Evolutionary conservation across 2,797 vertebrate genomes (phyloP).

Genomic region (Anabas testudineus): DNA sequence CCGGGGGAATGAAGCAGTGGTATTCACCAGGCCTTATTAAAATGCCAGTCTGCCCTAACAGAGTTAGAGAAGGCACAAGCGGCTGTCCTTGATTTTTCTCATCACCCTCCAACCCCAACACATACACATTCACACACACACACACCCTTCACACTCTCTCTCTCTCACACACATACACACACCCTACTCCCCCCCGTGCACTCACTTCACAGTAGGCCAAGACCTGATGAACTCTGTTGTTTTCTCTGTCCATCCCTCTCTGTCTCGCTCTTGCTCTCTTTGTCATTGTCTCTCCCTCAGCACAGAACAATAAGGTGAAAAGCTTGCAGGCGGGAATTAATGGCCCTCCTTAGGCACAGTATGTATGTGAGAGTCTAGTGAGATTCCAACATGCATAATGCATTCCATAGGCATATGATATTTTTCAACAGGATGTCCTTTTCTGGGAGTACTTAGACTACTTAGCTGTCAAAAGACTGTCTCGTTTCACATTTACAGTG

Average conservation of each 20-base stretch:
- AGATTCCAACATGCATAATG: constrained; percentile 24
- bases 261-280: constrained; percentile 34
- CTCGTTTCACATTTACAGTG: background rate
- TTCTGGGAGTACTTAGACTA: background rate
- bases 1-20: constrained; percentile 80
- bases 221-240: constrained; percentile 64
- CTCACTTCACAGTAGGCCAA: constrained; percentile 45
- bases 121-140: constrained; percentile 37
- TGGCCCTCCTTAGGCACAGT: constrained; percentile 20
- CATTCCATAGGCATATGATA: constrained; percentile 23
- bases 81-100: constrained; percentile 76
- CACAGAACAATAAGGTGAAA: constrained; percentile 46
- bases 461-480: background rate
- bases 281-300: constrained; percentile 51
- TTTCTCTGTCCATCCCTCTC: constrained; percentile 44
- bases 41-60: constrained; percentile 83
- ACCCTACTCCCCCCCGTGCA: constrained; percentile 19
- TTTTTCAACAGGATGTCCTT: constrained; percentile 6
- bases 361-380: constrained; percentile 24
- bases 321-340: constrained; percentile 34
- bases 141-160: constrained; percentile 25
- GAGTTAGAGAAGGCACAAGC: constrained; percentile 73
- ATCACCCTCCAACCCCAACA: constrained; percentile 60
- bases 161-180: constrained; percentile 22
- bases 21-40: constrained; percentile 87